Conservation (phyloP, 2,888 invertebrate species). For the Tethea ocularis region DNA sequence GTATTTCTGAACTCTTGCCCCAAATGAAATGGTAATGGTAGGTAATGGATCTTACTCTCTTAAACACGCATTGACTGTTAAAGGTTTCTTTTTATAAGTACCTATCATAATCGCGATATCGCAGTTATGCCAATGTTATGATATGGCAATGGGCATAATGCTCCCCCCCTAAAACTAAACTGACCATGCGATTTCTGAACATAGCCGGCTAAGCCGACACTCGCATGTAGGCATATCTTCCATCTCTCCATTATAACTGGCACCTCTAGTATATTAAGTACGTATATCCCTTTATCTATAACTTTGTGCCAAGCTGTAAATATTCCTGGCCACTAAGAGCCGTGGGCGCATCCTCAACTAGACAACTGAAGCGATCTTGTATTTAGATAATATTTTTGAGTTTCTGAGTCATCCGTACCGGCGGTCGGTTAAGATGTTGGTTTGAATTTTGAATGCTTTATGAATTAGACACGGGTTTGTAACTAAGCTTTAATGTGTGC, state of each 20-base stretch:
- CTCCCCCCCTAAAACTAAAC: background rate
- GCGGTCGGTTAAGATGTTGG: background rate
- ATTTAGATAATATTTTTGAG: background rate
- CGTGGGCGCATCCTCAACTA: background rate
- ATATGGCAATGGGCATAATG: too few species aligned
- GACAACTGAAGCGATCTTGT: slow-evolving; percentile 4
- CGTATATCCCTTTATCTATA: background rate
- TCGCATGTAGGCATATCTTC: background rate
- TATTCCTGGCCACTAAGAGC: background rate
- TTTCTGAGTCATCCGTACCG: background rate
- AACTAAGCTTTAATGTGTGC: background rate
- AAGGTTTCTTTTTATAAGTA: too few species aligned
- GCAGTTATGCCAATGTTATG: too few species aligned
- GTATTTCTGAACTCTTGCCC: too few species aligned
- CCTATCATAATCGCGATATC: too few species aligned
- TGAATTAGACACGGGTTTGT: background rate
- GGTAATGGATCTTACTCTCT: too few species aligned
- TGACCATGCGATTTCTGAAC: background rate
- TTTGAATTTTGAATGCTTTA: background rate
- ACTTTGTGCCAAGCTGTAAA: background rate
- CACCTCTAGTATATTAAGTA: background rate
- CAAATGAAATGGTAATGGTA: too few species aligned
- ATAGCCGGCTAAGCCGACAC: background rate
- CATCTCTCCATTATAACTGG: background rate
- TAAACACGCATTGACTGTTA: too few species aligned